A percentile compares a stretch with the other conserved stretches of the same genome.
Evolutionary conservation across 1,140 invertebrate genomes (phyloP).

Genomic region (Tyrophagus putrescentiae): DNA sequence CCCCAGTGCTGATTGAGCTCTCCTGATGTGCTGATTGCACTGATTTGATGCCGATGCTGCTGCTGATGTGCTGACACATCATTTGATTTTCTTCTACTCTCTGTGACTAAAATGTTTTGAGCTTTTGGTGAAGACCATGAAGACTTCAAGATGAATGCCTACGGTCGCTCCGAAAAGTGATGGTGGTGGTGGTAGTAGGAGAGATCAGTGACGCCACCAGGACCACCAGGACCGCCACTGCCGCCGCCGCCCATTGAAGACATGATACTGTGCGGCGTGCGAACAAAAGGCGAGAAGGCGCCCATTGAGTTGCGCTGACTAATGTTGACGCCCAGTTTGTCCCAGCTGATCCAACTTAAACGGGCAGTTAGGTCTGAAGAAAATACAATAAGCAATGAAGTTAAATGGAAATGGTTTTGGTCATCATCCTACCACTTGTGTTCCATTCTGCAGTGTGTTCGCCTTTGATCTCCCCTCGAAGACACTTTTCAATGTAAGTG

Average conservation of each 20-base stretch:
- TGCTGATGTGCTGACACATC: too few species aligned
- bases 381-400: conserved; percentile 21
- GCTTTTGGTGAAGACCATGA: too few species aligned
- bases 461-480: conserved; percentile 64
- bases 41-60: too few species aligned
- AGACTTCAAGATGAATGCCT: too few species aligned
- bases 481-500: conserved; percentile 79
- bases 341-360: conserved; percentile 98
- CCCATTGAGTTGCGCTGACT: conserved; percentile 45
- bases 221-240: background rate
- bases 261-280: conserved; percentile 9
- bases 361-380: conserved; percentile 77
- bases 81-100: too few species aligned
- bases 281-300: conserved; percentile 19
- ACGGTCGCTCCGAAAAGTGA: background rate
- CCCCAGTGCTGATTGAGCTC: too few species aligned
- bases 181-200: background rate
- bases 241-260: background rate
- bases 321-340: conserved; percentile 83
- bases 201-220: background rate
- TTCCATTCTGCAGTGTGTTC: conserved; percentile 80
- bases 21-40: too few species aligned
- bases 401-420: background rate
- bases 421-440: conserved; percentile 62
- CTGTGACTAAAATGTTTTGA: too few species aligned